Base-by-base conservation (phyloP, 2,113 vertebrate genomes). In the Spea multiplicata region DNA sequence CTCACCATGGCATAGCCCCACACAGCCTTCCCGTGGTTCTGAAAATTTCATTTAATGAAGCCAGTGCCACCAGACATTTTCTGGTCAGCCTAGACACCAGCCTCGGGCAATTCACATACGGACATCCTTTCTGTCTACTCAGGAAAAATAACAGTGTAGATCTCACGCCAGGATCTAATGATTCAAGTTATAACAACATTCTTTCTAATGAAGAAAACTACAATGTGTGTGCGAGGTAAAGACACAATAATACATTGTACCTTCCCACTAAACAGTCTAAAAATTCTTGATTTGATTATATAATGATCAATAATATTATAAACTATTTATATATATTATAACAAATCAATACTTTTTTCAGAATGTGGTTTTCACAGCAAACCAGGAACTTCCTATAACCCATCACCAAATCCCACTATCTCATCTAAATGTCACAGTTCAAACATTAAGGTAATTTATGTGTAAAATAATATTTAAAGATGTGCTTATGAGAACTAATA, bases 1-100 rank as follows among this genome's bases (percentile, higher is more conserved):
- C n/a, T 44, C 10, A 16, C n/a, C 62, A 59, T 66, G 16, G 12
- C 50, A 4, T n/a, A 17, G 30, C 6, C 64, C 49, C 52, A 17
- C 17, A 66, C 53, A 66, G 72, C 16, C 52, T 71, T 44, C 53
- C 61, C 3, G 9, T 3, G 12, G 13, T 5, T 73, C 48, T 44
- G 30, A 53, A 50, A 5, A 73, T 80, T 73, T 66, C 10, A 55
- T 70, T 49, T 66, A 48, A 47, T 12, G 61, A 66, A 73, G 45
- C 3, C 30, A 5, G 13, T 48, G 44, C 14, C 4, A 73, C n/a
- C 44, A 50, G 65, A 49, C 70, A 46, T 47, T 65, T 55, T 49
- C 59, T 48, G 66, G 77, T 16, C 46, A 50, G 70, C 30, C 47
- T 13, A 72, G 70, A 53, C 49, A 67, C 62, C 52, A 66, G 77